phyloP scores from a whole-genome alignment of 2,797 vertebrate genomes.

The Delichon dasypus region DNA sequence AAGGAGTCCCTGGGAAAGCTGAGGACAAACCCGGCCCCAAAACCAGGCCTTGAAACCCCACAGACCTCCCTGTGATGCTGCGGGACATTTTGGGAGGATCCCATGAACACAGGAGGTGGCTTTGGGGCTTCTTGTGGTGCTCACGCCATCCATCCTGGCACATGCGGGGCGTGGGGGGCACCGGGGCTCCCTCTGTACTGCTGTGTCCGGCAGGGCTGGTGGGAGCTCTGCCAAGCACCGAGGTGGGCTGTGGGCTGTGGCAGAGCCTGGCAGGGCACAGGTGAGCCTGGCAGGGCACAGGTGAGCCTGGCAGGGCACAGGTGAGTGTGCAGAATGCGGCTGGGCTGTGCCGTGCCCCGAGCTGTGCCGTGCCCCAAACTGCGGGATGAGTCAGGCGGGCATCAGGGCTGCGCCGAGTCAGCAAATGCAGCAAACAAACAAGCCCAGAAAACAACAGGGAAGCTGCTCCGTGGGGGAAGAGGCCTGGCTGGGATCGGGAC shows the following conservation, averaged over 20 bases:
- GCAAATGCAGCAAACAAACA: slow-evolving; percentile 40
- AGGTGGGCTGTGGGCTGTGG: neutral
- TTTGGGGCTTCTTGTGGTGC: neutral
- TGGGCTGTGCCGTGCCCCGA: neutral
- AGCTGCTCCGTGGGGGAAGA: neutral
- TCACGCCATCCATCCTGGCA: neutral
- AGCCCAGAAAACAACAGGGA: slow-evolving; percentile 14
- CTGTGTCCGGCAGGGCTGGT: neutral
- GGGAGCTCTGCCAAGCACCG: accelerated
- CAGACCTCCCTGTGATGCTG: neutral
- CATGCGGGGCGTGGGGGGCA: accelerated
- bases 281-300: neutral
- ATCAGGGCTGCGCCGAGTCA: slow-evolving; percentile 4
- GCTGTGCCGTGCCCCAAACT: neutral
- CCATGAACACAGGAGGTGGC: neutral
- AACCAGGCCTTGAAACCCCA: neutral
- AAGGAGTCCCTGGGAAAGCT: neutral
- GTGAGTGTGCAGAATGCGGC: neutral
- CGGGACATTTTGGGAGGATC: neutral
- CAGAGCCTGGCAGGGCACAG: neutral
- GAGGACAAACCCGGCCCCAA: neutral
- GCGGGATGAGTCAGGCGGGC: slow-evolving; percentile 51
- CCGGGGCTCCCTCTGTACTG: accelerated
- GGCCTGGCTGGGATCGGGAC: neutral
- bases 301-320: neutral